Evolutionary conservation across 2,113 vertebrate species (phyloP), one percentile per base, ranked within the genome.

Genomic region (Beaufortia kweichowensis): DNA sequence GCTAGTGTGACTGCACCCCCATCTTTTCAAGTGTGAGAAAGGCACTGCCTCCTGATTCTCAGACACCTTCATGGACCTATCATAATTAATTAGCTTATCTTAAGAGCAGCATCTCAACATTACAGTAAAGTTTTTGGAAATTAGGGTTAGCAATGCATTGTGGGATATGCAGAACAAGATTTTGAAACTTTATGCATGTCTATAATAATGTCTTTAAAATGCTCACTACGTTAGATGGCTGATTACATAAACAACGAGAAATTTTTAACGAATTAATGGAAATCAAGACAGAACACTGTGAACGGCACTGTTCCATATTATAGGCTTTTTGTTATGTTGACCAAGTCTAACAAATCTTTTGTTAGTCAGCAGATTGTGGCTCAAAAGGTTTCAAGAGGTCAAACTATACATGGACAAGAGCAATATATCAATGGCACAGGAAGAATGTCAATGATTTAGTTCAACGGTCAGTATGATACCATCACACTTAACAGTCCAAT

Each of bases 1-100:
- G 71, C 78, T 33, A 53, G 85, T 86, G 84, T 86, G 85, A 86
- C 90, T 88, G 88, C 85, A 81, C 64, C 79, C 77, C 75, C 17
- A 68, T 63, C 35, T 21, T 64, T 31, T 23, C 63, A 75, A 76
- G 85, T 92, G 92, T 93, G 92, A 92, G 92, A 93, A 92, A 85
- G 86, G 81, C 85, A 85, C 88, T 68, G 69, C 80, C 84, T 86
- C 83, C 83, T 85, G 84, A 90, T 92, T 92, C 92, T 90, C 91
- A 93, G 86, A 89, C 83, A n/a, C 78, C 75, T 15, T 35, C 76
- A 79, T 23, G 83, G 87, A 90, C 89, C 81, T 65, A 85, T 14
- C 55, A 64, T 39, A 0, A 39, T 65, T 74, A 73, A 56, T n/a
- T 10, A 23, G 83, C 85, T 46, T 26, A 67, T 48, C 41, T 67